Evolutionary conservation across 2,888 invertebrate genomes (phyloP).

Genomic region (Thymelicus lineola): DNA sequence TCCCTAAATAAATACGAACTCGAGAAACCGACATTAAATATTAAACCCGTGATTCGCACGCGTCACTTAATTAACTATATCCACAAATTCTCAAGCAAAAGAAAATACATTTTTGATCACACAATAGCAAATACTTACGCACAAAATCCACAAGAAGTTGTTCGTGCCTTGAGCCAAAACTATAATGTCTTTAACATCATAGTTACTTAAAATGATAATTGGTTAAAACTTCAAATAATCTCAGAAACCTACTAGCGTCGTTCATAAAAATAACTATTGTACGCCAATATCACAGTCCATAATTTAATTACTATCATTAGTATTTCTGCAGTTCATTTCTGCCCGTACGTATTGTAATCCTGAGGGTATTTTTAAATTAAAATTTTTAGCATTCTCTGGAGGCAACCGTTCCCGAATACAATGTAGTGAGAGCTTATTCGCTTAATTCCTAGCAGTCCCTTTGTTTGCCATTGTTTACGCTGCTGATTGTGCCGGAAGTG

Average conservation of each 20-base stretch:
- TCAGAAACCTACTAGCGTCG: neutral
- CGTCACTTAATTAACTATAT: no score
- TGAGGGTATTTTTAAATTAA: slow-evolving; percentile 42
- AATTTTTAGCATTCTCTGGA: slow-evolving; percentile 36
- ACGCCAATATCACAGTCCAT: neutral
- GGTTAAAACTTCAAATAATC: neutral
- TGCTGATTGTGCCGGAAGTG: slow-evolving; percentile 58
- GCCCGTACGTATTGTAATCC: slow-evolving; percentile 29
- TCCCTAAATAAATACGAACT: no score
- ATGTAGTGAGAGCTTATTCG: slow-evolving; percentile 55
- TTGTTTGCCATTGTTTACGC: slow-evolving; percentile 59
- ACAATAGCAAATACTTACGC: no score
- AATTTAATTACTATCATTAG: slow-evolving; percentile 21
- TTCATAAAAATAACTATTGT: neutral
- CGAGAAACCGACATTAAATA: no score
- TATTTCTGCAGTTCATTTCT: slow-evolving; percentile 20
- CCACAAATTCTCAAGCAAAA: no score
- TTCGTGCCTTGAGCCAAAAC: no score
- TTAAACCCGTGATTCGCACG: no score
- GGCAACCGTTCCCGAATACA: slow-evolving; percentile 51
- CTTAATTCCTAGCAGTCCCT: slow-evolving; percentile 51
- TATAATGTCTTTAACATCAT: neutral
- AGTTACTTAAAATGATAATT: neutral
- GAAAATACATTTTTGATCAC: no score
- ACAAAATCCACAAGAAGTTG: no score